Evolutionary conservation across 2,113 vertebrate species (phyloP), one percentile per base, ranked within the genome.

Genomic region (western clawed frog (Xenopus tropicalis)): DNA sequence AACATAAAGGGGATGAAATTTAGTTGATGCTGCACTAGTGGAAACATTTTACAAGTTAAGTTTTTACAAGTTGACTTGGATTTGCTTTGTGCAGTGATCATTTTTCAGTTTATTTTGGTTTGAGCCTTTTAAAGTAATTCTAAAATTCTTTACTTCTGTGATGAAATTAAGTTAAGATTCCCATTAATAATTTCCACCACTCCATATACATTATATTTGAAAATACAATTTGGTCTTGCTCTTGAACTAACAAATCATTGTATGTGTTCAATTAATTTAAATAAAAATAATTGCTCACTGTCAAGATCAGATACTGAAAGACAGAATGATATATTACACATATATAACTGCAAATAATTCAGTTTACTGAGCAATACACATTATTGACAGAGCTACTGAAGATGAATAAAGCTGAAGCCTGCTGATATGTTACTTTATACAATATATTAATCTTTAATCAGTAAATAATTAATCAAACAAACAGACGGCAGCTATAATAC

Each of bases 331-430:
- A 1, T 71, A 44, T 71, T 77, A 48, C 0, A 0, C 72, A 52
- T n/a, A 2, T 64, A 67, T 77, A 20, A 43, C 9, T 29, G 25
- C 5, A 78, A 73, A 48, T 70, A 24, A 11, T 3, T 79, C 56
- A 46, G 1, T 70, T 13, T 20, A 52, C 46, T 42, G 10, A 0
- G 3, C 68, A n/a, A 23, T 70, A 72, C 14, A 42, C 0, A 9
- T 20, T 66, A 66, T 1, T 77, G 4, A 25, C 4, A 66, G 7
- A 14, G 74, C 72, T 77, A 13, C 14, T 1, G 1, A 19, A 1
- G 44, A 43, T 19, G 43, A 73, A 66, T 67, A 1, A 73, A 11
- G 0, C 37, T 61, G 67, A 21, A 63, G 42, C 9, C 13, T 14
- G 12, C 20, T 66, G 44, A 46, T 46, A 46, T 48, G 44, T 66